These are phyloP conservation scores for Upupa epops DNA, from an alignment of 2,113 vertebrate species.

Conservation along the genomic window DNA sequence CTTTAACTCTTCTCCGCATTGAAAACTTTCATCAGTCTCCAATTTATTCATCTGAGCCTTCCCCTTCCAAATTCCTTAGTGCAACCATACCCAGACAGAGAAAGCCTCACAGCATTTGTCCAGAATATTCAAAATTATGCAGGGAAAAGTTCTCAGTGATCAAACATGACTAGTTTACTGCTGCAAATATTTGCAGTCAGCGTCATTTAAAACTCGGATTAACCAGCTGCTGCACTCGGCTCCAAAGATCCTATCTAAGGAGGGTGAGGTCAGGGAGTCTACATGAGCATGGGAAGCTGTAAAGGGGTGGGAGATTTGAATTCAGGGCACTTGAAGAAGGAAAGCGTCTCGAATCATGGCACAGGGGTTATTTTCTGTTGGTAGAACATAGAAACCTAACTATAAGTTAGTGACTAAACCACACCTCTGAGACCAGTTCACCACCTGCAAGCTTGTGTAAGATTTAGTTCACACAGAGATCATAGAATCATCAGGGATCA, in stretches of 20 bases:
- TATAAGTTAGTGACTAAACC: neutral
- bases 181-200: conserved; percentile 45
- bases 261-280: neutral
- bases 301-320: neutral
- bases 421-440: neutral
- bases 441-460: neutral
- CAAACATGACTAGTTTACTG: conserved; percentile 42
- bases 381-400: neutral
- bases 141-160: conserved; percentile 41
- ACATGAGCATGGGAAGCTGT: neutral
- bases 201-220: conserved; percentile 64
- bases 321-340: neutral
- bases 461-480: neutral
- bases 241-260: conserved; percentile 33
- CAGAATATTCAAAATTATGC: conserved; percentile 49
- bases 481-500: too few relatives aligned
- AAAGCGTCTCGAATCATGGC: neutral
- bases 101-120: conserved; percentile 37
- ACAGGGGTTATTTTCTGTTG: neutral
- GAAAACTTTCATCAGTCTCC: conserved; percentile 3
- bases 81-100: conserved; percentile 36
- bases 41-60: neutral
- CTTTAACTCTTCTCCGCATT: neutral
- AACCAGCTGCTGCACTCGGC: conserved; percentile 48
- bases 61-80: conserved; percentile 47